These are phyloP conservation scores for Lasioglossum albipes DNA, from an alignment of 1,140 invertebrate species.

Conservation along the genomic window DNA sequence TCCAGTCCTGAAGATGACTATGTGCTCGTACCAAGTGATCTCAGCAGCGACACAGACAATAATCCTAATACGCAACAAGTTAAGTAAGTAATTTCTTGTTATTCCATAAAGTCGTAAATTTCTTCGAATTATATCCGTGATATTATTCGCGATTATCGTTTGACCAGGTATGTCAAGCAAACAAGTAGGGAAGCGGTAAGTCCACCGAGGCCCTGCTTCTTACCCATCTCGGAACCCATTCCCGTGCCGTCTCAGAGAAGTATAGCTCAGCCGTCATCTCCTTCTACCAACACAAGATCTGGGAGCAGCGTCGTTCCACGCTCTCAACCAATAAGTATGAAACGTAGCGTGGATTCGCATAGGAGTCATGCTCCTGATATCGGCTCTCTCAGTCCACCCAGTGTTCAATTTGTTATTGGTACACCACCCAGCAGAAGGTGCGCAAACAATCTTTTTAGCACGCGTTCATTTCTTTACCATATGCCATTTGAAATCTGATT, in stretches of 20 bases:
- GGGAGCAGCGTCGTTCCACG: constrained; percentile 83
- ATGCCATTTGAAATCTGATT: neutral
- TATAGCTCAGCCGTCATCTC: constrained; percentile 77
- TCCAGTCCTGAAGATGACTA: constrained; percentile 91
- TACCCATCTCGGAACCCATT: constrained; percentile 88
- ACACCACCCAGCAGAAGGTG: constrained; percentile 87
- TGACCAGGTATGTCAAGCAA: constrained; percentile 69
- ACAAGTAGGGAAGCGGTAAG: constrained; percentile 78
- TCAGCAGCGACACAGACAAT: constrained; percentile 81
- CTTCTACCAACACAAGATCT: constrained; percentile 66
- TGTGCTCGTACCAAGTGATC: constrained; percentile 89
- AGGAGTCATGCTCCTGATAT: constrained; percentile 86
- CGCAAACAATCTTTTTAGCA: neutral
- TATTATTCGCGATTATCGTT: constrained; percentile 18
- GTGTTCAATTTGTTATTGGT: constrained; percentile 94
- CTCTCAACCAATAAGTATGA: constrained; percentile 91
- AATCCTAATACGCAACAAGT: constrained; percentile 72
- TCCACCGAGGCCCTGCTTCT: constrained; percentile 85
- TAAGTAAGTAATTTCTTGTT: constrained; percentile 79
- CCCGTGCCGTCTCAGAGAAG: constrained; percentile 88
- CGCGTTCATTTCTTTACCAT: neutral
- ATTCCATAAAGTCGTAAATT: neutral
- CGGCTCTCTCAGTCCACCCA: constrained; percentile 93
- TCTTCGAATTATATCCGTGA: neutral
- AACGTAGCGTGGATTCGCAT: constrained; percentile 83